phyloP scores from a whole-genome alignment of 2,113 vertebrate species.

The Ochotona princeps region DNA sequence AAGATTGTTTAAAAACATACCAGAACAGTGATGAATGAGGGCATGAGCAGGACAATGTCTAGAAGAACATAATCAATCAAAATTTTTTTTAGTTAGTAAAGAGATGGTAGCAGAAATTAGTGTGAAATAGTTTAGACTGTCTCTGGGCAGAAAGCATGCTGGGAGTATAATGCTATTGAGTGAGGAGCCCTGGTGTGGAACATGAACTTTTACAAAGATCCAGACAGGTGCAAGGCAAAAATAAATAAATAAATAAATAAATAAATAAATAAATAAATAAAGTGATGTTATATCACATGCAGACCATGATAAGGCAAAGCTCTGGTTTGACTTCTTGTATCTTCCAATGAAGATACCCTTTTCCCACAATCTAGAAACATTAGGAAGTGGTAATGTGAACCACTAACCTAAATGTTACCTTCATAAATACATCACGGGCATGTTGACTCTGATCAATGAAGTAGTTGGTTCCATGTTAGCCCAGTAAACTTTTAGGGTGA shows the following conservation, averaged over 20 bases:
- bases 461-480: background rate
- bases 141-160: fast-evolving
- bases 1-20: too few relatives aligned
- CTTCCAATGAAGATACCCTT: background rate
- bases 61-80: background rate
- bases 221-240: background rate
- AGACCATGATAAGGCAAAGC: too few relatives aligned
- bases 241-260: background rate
- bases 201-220: background rate
- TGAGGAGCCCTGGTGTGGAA: background rate
- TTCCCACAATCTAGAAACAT: background rate
- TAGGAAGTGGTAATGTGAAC: background rate
- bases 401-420: background rate
- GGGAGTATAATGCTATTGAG: too few relatives aligned
- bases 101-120: background rate
- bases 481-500: background rate
- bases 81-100: background rate
- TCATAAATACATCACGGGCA: background rate
- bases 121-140: background rate
- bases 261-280: too few relatives aligned
- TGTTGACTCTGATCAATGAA: background rate
- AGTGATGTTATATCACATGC: background rate
- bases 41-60: too few relatives aligned
- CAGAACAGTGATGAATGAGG: background rate
- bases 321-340: background rate